phyloP scores from a whole-genome alignment of 2,797 vertebrate species.

The Phalanger gymnotis region DNA sequence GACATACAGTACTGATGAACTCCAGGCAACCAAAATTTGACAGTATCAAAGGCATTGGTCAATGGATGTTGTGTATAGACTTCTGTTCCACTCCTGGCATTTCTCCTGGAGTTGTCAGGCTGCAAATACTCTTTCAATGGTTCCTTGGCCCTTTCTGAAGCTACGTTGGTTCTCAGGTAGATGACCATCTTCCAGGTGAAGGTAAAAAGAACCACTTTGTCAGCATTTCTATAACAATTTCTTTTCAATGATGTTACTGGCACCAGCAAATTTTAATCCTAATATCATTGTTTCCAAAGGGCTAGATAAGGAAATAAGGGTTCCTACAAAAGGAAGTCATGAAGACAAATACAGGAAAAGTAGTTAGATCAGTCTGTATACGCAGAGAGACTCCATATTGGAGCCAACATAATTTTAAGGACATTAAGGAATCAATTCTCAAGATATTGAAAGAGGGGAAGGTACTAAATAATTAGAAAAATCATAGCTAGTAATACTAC shows the following conservation, averaged over 20 bases:
- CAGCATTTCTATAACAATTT: background rate
- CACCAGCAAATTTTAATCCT: background rate
- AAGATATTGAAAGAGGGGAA: background rate
- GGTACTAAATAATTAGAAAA: background rate
- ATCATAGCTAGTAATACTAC: background rate
- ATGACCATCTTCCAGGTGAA: background rate
- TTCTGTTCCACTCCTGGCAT: too few species aligned
- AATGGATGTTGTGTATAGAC: too few species aligned
- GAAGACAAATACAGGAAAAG: background rate
- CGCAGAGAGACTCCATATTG: background rate
- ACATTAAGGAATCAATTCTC: background rate
- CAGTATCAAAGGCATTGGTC: too few species aligned
- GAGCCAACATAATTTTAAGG: background rate
- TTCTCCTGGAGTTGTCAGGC: too few species aligned
- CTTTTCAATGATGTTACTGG: background rate
- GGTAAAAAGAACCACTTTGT: background rate
- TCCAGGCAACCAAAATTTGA: background rate
- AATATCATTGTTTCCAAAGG: background rate
- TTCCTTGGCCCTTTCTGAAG: too few species aligned
- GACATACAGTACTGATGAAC: background rate
- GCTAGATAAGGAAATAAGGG: background rate
- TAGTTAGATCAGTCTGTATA: background rate
- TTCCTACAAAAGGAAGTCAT: background rate
- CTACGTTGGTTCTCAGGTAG: background rate
- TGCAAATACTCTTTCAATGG: too few species aligned